phyloP scores from a whole-genome alignment of 2,888 invertebrate genomes.

The Halictus quadricinctus region DNA sequence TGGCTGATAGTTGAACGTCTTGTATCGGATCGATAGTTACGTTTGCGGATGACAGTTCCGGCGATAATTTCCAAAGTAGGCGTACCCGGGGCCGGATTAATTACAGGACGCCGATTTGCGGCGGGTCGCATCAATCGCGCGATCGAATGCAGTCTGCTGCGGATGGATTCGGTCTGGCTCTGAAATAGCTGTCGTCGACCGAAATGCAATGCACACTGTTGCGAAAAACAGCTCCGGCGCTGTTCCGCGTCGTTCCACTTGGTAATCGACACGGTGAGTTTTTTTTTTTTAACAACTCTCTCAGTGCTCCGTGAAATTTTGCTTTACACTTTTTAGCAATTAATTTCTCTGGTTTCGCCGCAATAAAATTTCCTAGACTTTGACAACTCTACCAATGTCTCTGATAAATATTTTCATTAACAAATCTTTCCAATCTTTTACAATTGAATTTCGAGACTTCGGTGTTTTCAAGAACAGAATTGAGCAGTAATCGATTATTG shows the following conservation, averaged over 20 bases:
- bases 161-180: not conserved
- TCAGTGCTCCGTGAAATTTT: too few relatives aligned
- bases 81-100: conserved; percentile 52
- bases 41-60: conserved; percentile 44
- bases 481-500: too few relatives aligned
- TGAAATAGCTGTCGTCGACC: not conserved
- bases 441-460: too few relatives aligned
- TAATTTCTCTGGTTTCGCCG: too few relatives aligned
- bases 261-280: not conserved
- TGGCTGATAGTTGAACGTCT: conserved; percentile 37
- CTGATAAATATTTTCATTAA: too few relatives aligned
- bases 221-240: not conserved
- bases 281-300: not conserved
- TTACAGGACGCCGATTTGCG: conserved; percentile 37
- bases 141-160: not conserved
- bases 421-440: not conserved
- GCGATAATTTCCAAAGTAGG: conserved; percentile 62
- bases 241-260: not conserved
- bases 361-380: too few relatives aligned
- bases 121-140: not conserved
- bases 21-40: conserved; percentile 48
- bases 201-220: not conserved
- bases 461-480: too few relatives aligned
- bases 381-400: too few relatives aligned
- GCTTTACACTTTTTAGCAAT: too few relatives aligned